Conservation (phyloP, 2,113 vertebrate genomes). For the Sapayoa aenigma region DNA sequence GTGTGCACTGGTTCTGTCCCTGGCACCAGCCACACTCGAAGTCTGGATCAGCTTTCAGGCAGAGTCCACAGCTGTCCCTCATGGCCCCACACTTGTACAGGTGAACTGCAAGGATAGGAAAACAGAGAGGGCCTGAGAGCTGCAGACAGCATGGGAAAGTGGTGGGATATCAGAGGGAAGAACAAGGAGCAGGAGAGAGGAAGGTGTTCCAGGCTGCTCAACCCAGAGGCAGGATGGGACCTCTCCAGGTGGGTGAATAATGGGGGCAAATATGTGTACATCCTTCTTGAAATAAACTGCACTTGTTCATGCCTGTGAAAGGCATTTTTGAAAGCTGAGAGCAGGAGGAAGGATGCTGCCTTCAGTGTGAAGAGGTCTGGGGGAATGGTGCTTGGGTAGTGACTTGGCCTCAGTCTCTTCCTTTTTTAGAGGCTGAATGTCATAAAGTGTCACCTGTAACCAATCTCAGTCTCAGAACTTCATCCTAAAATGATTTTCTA, state of each 20-base stretch:
- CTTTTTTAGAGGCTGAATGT: background rate
- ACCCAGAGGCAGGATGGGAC: background rate
- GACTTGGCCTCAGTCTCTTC: background rate
- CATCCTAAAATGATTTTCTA: background rate
- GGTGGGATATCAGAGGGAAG: too few species aligned
- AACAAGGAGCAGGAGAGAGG: too few species aligned
- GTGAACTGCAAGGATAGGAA: slow-evolving; percentile 80
- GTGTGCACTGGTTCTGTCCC: slow-evolving; percentile 87
- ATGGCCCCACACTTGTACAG: slow-evolving; percentile 96
- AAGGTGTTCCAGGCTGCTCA: rapidly evolving
- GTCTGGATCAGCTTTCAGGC: slow-evolving; percentile 93
- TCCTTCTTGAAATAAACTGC: background rate
- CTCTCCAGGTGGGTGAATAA: rapidly evolving
- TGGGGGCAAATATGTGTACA: rapidly evolving
- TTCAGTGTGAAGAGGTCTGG: background rate
- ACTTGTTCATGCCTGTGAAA: rapidly evolving
- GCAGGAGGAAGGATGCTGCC: background rate
- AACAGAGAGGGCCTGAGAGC: background rate
- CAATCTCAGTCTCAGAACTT: background rate
- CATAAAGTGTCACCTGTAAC: background rate
- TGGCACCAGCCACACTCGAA: slow-evolving; percentile 97
- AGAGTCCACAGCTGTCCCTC: slow-evolving; percentile 92
- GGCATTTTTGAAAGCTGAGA: background rate
- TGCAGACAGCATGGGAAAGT: rapidly evolving
- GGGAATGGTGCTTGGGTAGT: background rate